Evolutionary conservation across 2,888 invertebrate species (phyloP).

Genomic region (Apomyelois bistriatella): DNA sequence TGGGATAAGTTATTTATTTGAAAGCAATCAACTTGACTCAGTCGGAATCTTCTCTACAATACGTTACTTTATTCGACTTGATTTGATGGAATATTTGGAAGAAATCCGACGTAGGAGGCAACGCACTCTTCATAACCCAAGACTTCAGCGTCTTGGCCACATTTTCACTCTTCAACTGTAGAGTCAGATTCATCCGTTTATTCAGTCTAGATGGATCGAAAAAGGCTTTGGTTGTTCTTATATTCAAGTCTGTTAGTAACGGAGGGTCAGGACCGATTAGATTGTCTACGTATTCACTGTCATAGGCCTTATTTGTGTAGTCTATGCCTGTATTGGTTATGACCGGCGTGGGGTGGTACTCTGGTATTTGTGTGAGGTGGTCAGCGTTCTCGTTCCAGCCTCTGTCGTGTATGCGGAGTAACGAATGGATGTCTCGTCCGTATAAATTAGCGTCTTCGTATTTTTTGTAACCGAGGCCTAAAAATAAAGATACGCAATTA

Average conservation of each 20-base stretch:
- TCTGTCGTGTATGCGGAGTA: conserved; percentile 45
- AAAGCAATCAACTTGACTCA: conserved; percentile 6
- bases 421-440: conserved; percentile 50
- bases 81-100: conserved; percentile 48
- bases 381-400: conserved; percentile 36
- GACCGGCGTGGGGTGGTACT: conserved; percentile 44
- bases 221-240: conserved; percentile 39
- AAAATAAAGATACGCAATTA: neutral
- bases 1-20: no score
- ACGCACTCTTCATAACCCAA: conserved; percentile 43
- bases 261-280: conserved; percentile 59
- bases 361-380: conserved; percentile 37
- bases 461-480: conserved; percentile 57
- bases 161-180: conserved; percentile 45
- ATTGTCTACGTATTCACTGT: conserved; percentile 44
- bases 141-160: conserved; percentile 43
- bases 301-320: conserved; percentile 47
- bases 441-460: conserved; percentile 44
- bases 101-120: conserved; percentile 50
- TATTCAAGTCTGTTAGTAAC: conserved; percentile 42
- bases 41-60: conserved; percentile 32
- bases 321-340: conserved; percentile 51
- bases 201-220: conserved; percentile 39
- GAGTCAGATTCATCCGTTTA: conserved; percentile 43
- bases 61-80: conserved; percentile 47